Base-by-base conservation (phyloP, 2,888 invertebrate genomes). In the Epinotia brunnichana region DNA sequence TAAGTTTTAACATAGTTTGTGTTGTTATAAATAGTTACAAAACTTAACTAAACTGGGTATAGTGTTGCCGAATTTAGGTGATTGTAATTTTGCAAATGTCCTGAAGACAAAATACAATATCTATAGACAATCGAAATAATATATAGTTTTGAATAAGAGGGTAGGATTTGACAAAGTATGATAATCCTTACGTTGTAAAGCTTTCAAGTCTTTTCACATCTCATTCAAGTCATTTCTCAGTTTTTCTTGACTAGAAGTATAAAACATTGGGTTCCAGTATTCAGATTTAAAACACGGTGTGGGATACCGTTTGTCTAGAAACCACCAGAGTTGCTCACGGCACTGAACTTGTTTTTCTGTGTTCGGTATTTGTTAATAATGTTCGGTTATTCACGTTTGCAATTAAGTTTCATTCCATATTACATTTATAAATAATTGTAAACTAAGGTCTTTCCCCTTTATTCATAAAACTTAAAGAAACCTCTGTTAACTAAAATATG, bases 331-430 rank as follows among this genome's bases (percentile, higher is more conserved):
- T 53, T 53, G 53, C 19, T 1, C 19, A 17, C 17, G 19, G 53
- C 53, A 53, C 53, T 53, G 11, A 41, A 17, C 41, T 19, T 61
- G 21, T 48, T 64, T 7, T 56, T 41, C 48, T 63, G 29, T 15
- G 15, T 60, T 29, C 29, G 29, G 24, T 57, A 54, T 44, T 44
- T 24, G 24, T 39, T 39, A 66, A 41, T 63, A 35, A 29, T 13
- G 5, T 51, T 48, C 17, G 41, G 29, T 48, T 19, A 15, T 39
- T 57, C 17, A 29, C 41, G 53, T 71, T 67, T 54, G 60, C 67
- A 54, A 71, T 71, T 35, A 61, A 67, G 60, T 17, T 66, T 67
- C 66, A 71, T 67, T 71, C 66, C 71, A 71, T 56, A 35, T 0
- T 35, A 13, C 21, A 69, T 24, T 69, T 56, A 51, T 66, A 60